A percentile compares a stretch with the other conserved stretches of the same genome.
These are phyloP conservation scores for Aphidius colemani DNA, from an alignment of 2,888 invertebrate species.

Conservation along the genomic window DNA sequence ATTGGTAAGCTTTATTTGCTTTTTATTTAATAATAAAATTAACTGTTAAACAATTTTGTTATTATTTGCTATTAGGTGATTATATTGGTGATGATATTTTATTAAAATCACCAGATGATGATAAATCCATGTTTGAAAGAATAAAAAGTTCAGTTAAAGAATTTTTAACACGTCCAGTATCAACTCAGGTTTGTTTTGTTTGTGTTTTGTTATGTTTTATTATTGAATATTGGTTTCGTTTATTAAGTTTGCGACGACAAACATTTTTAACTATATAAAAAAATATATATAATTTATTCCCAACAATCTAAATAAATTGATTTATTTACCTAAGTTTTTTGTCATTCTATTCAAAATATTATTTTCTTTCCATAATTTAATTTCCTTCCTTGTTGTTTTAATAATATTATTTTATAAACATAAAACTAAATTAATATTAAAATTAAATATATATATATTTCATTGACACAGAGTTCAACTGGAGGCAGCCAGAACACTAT, in stretches of 20 bases:
- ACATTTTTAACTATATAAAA: too few species aligned
- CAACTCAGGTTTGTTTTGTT: slow-evolving; percentile 39
- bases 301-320: neutral
- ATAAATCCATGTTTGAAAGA: slow-evolving; percentile 53
- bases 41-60: neutral
- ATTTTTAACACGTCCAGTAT: slow-evolving; percentile 47
- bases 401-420: too few species aligned
- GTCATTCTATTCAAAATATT: slow-evolving; percentile 9
- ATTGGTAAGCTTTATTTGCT: slow-evolving; percentile 44
- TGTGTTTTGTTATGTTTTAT: slow-evolving; percentile 23
- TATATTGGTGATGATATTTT: slow-evolving; percentile 49
- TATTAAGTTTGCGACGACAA: too few species aligned
- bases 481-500: neutral
- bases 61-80: slow-evolving; percentile 39
- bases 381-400: too few species aligned
- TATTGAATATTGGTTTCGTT: too few species aligned
- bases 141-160: slow-evolving; percentile 53
- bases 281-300: too few species aligned
- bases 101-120: slow-evolving; percentile 52
- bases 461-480: neutral
- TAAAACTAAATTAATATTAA: neutral
- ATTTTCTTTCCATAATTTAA: neutral
- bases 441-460: neutral
- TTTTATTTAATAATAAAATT: neutral
- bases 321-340: neutral